A percentile compares a stretch with the other conserved stretches of the same genome.
Evolutionary conservation across 2,797 vertebrate genomes (phyloP).

Genomic region (Gallinago stenura): DNA sequence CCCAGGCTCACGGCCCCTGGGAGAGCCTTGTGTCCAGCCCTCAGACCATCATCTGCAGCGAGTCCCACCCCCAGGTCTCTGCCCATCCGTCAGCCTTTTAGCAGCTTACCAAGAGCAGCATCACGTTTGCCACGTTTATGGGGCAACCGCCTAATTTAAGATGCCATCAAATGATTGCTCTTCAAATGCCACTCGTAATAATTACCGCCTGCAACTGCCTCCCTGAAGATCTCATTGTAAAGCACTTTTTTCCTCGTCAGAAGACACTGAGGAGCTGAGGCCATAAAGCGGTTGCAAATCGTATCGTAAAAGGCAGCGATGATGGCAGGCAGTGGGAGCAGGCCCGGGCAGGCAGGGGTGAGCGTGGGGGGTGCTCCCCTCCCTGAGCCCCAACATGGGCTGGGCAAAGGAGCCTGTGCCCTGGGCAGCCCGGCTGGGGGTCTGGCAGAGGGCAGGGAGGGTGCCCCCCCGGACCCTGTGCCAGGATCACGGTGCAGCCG

Average conservation of each 20-base stretch:
- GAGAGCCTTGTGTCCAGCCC: not conserved
- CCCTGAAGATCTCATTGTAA: not conserved
- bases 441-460: not conserved
- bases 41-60: fast-evolving
- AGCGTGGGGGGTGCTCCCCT: not conserved
- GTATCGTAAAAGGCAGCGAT: not conserved
- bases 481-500: fast-evolving
- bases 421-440: not conserved
- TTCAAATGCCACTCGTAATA: constrained; percentile 1
- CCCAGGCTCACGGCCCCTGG: not conserved
- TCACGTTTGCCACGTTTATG: not conserved
- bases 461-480: not conserved
- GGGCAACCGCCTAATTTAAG: not conserved
- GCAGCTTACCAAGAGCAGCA: not conserved
- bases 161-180: constrained; percentile 18
- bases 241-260: not conserved
- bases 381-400: not conserved
- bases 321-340: not conserved
- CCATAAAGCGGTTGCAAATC: not conserved
- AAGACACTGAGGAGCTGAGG: not conserved
- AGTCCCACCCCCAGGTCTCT: not conserved
- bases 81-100: not conserved
- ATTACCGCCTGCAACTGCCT: not conserved
- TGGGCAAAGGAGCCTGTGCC: not conserved
- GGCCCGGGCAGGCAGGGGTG: not conserved